A percentile compares a stretch with the other conserved stretches of the same genome.
phyloP scores from a whole-genome alignment of 2,888 invertebrate genomes.

The Oscheius sp. region DNA sequence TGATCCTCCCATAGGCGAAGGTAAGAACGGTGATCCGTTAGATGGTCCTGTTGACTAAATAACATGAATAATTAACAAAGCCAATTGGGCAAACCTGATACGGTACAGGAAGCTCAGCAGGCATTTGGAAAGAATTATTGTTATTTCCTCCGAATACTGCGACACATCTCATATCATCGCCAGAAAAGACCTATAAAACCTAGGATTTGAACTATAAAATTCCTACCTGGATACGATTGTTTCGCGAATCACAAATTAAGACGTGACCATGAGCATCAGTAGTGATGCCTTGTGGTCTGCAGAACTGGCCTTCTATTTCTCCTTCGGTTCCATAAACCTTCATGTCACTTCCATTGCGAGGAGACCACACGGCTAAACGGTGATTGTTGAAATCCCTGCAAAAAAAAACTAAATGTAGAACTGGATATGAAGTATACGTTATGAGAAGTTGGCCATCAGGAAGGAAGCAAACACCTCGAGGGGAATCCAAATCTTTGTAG shows the following conservation, averaged over 20 bases:
- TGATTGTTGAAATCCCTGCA: conserved; percentile 96
- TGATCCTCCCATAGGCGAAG: conserved; percentile 12
- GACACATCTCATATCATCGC: conserved; percentile 75
- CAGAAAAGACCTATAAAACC: conserved; percentile 73
- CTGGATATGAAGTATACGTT: conserved; percentile 73
- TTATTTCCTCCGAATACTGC: conserved; percentile 74
- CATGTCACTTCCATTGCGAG: conserved; percentile 59
- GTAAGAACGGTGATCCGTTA: conserved; percentile 11
- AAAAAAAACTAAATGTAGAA: conserved; percentile 75
- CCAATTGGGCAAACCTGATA: conserved; percentile 37
- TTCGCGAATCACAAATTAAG: conserved; percentile 90
- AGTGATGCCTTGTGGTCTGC: conserved; percentile 61
- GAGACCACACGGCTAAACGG: conserved; percentile 75
- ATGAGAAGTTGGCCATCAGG: conserved; percentile 87
- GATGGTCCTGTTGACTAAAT: conserved; percentile 11
- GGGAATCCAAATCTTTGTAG: conserved; percentile 83
- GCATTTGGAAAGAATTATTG: conserved; percentile 47
- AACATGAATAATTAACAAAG: not conserved
- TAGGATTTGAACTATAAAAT: too few species aligned
- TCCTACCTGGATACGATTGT: conserved; percentile 81
- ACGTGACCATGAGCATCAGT: conserved; percentile 79
- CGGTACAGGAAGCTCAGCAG: conserved; percentile 50
- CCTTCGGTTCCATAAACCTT: conserved; percentile 78
- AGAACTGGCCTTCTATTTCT: conserved; percentile 55
- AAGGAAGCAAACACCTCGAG: conserved; percentile 90